These are phyloP conservation scores for Tholera decimalis DNA, from an alignment of 2,888 invertebrate species.

Conservation along the genomic window DNA sequence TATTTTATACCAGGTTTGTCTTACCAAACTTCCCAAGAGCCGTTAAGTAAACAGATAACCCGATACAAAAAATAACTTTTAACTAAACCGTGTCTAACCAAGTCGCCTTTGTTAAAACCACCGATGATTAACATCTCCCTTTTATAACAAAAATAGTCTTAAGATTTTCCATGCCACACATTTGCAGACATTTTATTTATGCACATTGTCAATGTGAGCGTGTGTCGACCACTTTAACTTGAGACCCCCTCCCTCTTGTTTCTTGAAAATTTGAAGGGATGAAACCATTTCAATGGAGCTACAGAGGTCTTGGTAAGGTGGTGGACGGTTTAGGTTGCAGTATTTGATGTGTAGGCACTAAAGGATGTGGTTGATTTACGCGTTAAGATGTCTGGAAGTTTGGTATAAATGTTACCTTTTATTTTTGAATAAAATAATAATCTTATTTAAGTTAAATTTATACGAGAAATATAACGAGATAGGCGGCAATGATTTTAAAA, in stretches of 20 bases:
- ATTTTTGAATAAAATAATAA: not conserved
- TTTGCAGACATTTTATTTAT: conserved; percentile 37
- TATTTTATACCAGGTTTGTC: not conserved
- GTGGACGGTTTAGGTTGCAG: conserved; percentile 59
- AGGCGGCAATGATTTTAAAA: not conserved
- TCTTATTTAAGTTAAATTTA: not conserved
- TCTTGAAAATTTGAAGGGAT: conserved; percentile 31
- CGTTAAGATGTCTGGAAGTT: conserved; percentile 18
- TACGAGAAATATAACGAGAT: no score
- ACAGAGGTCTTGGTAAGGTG: conserved; percentile 55
- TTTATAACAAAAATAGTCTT: conserved; percentile 67
- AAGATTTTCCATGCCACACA: conserved; percentile 67
- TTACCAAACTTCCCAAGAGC: not conserved
- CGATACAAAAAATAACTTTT: not conserved
- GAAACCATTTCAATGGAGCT: conserved; percentile 48
- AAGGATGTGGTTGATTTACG: conserved; percentile 39
- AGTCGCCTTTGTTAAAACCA: conserved; percentile 57
- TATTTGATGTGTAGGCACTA: conserved; percentile 53
- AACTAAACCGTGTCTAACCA: conserved; percentile 15
- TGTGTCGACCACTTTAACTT: conserved; percentile 59
- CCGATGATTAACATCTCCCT: conserved; percentile 53
- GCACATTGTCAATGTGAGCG: conserved; percentile 51
- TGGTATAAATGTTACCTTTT: not conserved
- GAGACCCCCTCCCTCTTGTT: conserved; percentile 58
- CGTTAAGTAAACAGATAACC: not conserved